phyloP scores from a whole-genome alignment of 2,797 vertebrate species.

The Mionectes olivaceus region DNA sequence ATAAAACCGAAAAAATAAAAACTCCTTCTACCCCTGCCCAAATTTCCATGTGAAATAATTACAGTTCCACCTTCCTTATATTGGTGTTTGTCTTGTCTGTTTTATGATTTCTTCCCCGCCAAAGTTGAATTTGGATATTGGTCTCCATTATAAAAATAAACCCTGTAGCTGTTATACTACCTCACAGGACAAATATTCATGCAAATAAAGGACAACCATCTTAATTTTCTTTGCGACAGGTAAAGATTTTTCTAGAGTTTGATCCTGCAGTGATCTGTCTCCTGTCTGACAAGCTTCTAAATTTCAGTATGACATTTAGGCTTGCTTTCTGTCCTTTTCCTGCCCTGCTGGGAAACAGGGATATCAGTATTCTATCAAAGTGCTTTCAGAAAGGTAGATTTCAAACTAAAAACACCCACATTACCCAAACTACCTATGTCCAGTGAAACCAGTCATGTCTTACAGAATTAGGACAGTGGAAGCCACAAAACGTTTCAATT shows the following conservation, averaged over 20 bases:
- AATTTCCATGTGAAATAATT: background rate
- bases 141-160: constrained; percentile 1
- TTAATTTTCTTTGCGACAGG: background rate
- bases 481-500: constrained; percentile 68
- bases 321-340: background rate
- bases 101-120: constrained; percentile 4
- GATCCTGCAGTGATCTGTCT: background rate
- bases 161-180: background rate
- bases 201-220: background rate
- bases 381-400: constrained; percentile 41
- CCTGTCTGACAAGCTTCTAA: constrained; percentile 2
- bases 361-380: background rate
- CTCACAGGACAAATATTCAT: background rate
- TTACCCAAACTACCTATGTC: background rate
- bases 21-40: background rate
- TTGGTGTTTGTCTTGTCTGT: background rate
- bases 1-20: background rate
- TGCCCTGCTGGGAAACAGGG: constrained; percentile 29
- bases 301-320: constrained; percentile 11
- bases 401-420: background rate
- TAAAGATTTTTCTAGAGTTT: constrained; percentile 37
- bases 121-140: background rate
- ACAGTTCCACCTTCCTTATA: background rate
- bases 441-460: constrained; percentile 41
- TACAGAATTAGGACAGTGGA: constrained; percentile 37